phyloP scores from a whole-genome alignment of 2,113 vertebrate genomes.

The Aphelocoma coerulescens region DNA sequence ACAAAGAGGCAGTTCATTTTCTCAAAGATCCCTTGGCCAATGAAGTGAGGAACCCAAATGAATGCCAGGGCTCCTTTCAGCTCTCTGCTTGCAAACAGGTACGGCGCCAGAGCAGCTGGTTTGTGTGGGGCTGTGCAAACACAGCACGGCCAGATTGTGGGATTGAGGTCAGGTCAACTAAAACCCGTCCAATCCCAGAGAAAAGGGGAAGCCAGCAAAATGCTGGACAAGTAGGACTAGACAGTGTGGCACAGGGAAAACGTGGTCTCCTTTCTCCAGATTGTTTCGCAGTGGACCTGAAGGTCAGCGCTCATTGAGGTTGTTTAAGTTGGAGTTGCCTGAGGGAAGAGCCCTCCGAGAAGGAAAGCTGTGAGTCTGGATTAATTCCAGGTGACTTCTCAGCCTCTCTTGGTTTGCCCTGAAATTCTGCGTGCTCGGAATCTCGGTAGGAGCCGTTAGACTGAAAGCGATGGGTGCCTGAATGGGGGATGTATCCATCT shows the following conservation, averaged over 20 bases:
- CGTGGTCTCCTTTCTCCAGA: not conserved
- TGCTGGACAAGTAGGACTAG: not conserved
- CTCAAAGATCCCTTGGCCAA: constrained; percentile 54
- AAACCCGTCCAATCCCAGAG: not conserved
- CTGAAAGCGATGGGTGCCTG: not conserved
- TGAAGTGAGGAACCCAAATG: constrained; percentile 50
- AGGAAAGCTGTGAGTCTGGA: not conserved
- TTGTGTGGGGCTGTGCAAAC: not conserved
- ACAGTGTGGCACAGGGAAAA: not conserved
- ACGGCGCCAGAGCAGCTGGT: not conserved
- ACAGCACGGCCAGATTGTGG: not conserved
- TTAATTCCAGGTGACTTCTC: not conserved
- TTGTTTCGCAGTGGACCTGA: not conserved
- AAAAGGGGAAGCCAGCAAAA: not conserved
- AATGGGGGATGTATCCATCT: not conserved
- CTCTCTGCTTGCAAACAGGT: constrained; percentile 46
- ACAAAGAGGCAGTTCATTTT: constrained; percentile 68
- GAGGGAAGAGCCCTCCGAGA: not conserved
- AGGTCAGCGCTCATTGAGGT: not conserved
- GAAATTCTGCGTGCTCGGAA: rapidly evolving
- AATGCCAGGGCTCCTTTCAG: constrained; percentile 24
- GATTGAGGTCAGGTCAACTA: not conserved
- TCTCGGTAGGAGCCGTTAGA: not conserved
- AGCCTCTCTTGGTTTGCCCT: not conserved
- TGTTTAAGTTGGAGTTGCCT: not conserved